Evolutionary conservation across 2,797 vertebrate genomes (phyloP).

Genomic region (Pangasius mekongensis): DNA sequence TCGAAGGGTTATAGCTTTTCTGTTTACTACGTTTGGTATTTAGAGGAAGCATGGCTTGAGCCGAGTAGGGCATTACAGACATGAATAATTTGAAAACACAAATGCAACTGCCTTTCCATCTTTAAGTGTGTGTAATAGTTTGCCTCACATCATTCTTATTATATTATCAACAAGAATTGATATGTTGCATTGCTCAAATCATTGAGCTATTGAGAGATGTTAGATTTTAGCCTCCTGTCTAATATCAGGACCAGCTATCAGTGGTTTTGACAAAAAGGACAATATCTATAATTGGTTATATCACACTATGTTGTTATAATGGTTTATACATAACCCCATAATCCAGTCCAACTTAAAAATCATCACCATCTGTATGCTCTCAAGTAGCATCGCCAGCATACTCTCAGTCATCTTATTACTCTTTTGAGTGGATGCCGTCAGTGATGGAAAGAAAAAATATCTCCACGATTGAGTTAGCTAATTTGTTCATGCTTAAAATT

Average conservation of each 20-base stretch:
- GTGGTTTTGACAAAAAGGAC: background rate
- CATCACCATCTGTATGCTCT: background rate
- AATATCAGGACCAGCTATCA: background rate
- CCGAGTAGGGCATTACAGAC: background rate
- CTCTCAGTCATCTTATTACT: constrained; percentile 35
- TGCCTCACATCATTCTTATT: background rate
- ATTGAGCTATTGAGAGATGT: background rate
- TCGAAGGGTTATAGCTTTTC: background rate
- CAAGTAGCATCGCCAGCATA: background rate
- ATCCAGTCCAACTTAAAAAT: constrained; percentile 10
- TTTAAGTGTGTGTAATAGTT: background rate
- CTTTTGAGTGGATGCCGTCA: constrained; percentile 55
- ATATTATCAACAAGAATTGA: background rate
- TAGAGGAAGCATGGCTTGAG: background rate
- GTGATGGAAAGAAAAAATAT: constrained; percentile 65
- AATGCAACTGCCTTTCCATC: background rate
- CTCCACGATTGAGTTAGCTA: constrained; percentile 76
- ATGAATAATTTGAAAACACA: background rate
- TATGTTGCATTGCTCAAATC: background rate
- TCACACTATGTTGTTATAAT: background rate
- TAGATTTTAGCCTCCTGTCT: background rate
- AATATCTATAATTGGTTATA: background rate
- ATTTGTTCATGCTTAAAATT: constrained; percentile 82
- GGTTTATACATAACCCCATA: background rate
- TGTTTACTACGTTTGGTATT: background rate